A percentile compares a stretch with the other conserved stretches of the same genome.
phyloP scores from a whole-genome alignment of 2,888 invertebrate genomes.

The Dysmachus trigonus region DNA sequence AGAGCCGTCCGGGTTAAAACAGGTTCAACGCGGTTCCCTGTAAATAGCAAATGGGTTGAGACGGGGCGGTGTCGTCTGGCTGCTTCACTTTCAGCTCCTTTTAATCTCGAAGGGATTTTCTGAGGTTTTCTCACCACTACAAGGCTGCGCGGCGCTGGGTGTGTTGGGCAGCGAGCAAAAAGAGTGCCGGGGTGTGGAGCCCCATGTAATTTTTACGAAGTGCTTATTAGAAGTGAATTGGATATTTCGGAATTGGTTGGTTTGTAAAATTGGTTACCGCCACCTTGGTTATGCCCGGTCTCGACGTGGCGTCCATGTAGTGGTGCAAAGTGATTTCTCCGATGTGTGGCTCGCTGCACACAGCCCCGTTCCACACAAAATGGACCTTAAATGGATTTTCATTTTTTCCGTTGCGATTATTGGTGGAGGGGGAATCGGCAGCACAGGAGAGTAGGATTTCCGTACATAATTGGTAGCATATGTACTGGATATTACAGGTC shows the following conservation, averaged over 20 bases:
- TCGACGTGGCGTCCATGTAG: neutral
- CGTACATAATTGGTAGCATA: slow-evolving; percentile 48
- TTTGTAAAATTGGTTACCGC: slow-evolving; percentile 49
- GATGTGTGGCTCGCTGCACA: slow-evolving; percentile 22
- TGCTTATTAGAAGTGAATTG: slow-evolving; percentile 55
- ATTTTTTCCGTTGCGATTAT: slow-evolving; percentile 22
- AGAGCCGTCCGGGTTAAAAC: neutral
- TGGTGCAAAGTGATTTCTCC: neutral
- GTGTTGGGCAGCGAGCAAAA: neutral
- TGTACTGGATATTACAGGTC: slow-evolving; percentile 49
- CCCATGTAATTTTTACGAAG: slow-evolving; percentile 53
- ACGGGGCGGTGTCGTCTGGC: neutral
- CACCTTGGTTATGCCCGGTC: slow-evolving; percentile 12
- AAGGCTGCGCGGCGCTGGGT: neutral
- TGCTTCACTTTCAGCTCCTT: neutral
- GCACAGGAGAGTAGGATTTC: slow-evolving; percentile 16
- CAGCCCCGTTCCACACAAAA: slow-evolving; percentile 4
- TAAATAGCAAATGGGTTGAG: neutral
- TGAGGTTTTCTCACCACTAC: slow-evolving; percentile 38
- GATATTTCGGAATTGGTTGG: slow-evolving; percentile 49
- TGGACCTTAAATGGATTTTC: slow-evolving; percentile 30
- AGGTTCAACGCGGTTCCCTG: neutral
- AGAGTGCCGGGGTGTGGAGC: neutral
- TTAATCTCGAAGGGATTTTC: slow-evolving; percentile 25
- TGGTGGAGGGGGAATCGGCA: slow-evolving; percentile 19